Conservation (phyloP, 1,140 invertebrate genomes). For the Zaprionus kolodkinae region DNA sequence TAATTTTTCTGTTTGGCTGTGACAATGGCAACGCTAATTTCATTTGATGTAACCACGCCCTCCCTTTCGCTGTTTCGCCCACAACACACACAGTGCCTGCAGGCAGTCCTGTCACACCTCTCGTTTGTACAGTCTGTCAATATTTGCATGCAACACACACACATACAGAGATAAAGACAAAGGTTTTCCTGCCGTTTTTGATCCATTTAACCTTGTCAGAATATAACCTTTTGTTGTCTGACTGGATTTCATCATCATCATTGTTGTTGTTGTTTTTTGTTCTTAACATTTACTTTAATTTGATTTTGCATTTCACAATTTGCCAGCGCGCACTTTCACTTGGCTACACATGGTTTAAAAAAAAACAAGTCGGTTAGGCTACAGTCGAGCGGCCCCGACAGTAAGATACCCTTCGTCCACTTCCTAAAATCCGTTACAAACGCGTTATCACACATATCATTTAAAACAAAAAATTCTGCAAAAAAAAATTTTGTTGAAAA, state of each 20-base stretch:
- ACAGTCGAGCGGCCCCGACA: no score
- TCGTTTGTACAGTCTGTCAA: slow-evolving; percentile 35
- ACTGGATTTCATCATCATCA: slow-evolving; percentile 2
- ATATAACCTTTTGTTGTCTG: slow-evolving; percentile 24
- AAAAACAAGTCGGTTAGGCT: no score
- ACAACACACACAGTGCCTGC: not conserved
- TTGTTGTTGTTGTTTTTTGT: slow-evolving; percentile 7
- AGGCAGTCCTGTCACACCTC: slow-evolving; percentile 25
- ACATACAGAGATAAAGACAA: not conserved
- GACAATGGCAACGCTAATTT: slow-evolving; percentile 48
- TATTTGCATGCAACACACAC: slow-evolving; percentile 44
- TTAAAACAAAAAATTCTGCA: no score
- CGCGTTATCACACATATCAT: no score
- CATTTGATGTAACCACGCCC: slow-evolving; percentile 38
- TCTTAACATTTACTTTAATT: slow-evolving; percentile 50
- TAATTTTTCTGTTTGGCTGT: slow-evolving; percentile 31
- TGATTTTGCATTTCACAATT: slow-evolving; percentile 31
- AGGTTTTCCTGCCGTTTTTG: slow-evolving; percentile 31
- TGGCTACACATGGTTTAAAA: slow-evolving; percentile 4
- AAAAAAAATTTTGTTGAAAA: no score
- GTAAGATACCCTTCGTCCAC: no score
- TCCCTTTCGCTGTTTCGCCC: no score
- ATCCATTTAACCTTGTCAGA: slow-evolving; percentile 35
- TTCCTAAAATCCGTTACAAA: no score
- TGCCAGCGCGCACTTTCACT: slow-evolving; percentile 17